Evolutionary conservation across 64 coral and sea anemone genomes (phyloP), one percentile per base, ranked within the genome.

Genomic region (Platygyra sinensis): DNA sequence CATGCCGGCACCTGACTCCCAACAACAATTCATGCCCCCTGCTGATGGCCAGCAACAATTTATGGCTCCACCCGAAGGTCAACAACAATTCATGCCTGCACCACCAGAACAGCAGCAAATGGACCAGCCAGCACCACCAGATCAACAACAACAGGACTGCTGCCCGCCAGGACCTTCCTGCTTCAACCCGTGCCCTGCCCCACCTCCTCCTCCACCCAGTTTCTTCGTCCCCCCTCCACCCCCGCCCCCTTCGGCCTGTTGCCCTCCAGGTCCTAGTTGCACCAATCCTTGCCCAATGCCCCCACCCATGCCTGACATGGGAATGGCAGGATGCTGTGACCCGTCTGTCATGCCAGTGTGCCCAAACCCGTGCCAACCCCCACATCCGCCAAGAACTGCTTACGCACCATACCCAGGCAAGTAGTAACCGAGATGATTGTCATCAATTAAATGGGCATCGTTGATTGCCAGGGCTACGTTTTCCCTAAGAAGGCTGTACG

Each of bases 331-430:
- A 29, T 96, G 94, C 36, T 96, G 94, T 87, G 91, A 96, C 49
- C 91, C 94, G 31, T 62, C 71, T 17, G 24, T 96, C 62, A 74
- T 80, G 71, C 90, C 92, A 78, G 73, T 72, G 8, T 96, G 94
- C 69, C 73, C 71, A 67, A 96, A 96, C 50, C 94, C 94, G 25
- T 96, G 94, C 38, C 63, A 73, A 64, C 94, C 91, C 50, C 87
- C 87, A 30, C 79, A 88, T 74, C 90, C 89, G 39, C 89, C 91
- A 6, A 76, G 69, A 87, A 30, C 73, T 30, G 75, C 94, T n/a
- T 96, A 96, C 76, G 87, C 87, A 87, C 94, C 94, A 0, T 87
- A 90, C 72, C 94, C 94, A 60, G 94, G 94, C 93, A 81, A 90
- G 87, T 91, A 73, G 20, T 25, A 9, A 24, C 22, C 10, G 33